These are phyloP conservation scores for Phyllotreta striolata DNA, from an alignment of 2,888 invertebrate genomes.

Conservation along the genomic window DNA sequence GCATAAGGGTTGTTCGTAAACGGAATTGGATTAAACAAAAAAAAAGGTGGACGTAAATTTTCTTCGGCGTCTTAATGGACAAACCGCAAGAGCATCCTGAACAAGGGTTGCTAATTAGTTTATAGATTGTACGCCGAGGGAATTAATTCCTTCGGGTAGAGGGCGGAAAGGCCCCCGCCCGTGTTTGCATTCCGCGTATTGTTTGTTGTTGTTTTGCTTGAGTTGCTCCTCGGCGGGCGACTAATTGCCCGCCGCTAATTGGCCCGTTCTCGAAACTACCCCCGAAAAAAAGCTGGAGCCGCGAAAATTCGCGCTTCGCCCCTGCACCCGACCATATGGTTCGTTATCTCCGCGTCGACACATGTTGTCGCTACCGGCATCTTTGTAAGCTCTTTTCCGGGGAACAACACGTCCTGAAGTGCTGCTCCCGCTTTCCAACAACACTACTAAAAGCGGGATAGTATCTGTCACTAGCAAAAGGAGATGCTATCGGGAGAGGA, in stretches of 20 bases:
- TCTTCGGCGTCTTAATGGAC: too few species aligned
- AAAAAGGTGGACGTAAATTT: too few species aligned
- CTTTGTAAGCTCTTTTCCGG: constrained; percentile 13
- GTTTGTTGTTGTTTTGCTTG: neutral
- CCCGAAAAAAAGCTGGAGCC: too few species aligned
- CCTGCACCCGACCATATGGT: constrained; percentile 1
- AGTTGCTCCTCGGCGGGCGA: too few species aligned
- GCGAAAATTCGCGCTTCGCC: too few species aligned
- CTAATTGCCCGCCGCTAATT: too few species aligned
- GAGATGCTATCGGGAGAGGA: too few species aligned
- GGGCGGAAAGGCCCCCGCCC: neutral
- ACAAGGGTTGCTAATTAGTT: constrained; percentile 9
- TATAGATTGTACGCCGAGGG: constrained; percentile 2
- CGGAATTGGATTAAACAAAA: too few species aligned
- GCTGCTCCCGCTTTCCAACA: constrained; percentile 2
- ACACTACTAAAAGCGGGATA: neutral
- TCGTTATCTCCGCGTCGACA: constrained; percentile 11
- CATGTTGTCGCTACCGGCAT: constrained; percentile 12
- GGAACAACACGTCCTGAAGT: constrained; percentile 1
- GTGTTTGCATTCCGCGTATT: neutral
- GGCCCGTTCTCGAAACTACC: too few species aligned
- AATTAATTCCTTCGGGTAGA: neutral
- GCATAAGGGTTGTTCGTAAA: too few species aligned
- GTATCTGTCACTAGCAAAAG: too few species aligned
- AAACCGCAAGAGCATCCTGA: neutral